Evolutionary conservation across 2,888 invertebrate genomes (phyloP).

Genomic region (Eupithecia centaureata): DNA sequence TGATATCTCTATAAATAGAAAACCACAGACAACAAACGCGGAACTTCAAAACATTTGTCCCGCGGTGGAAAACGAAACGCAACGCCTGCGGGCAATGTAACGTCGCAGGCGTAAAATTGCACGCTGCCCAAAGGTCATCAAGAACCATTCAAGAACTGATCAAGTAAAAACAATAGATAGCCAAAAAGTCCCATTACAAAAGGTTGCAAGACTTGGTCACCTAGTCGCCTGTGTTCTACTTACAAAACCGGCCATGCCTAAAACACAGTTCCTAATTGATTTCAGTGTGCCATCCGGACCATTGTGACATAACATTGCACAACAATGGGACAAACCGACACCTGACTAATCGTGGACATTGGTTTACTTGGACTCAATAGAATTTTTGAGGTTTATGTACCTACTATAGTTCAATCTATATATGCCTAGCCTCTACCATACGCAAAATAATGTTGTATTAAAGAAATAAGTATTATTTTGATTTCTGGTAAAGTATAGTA

Average conservation of each 20-base stretch:
- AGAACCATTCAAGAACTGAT: not conserved
- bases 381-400: not conserved
- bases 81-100: too few species aligned
- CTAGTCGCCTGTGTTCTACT: constrained; percentile 21
- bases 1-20: too few species aligned
- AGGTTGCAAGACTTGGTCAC: constrained; percentile 36
- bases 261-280: constrained; percentile 42
- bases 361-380: not conserved
- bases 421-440: too few species aligned
- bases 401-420: too few species aligned
- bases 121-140: too few species aligned
- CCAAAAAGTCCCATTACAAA: constrained; percentile 13
- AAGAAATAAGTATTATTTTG: too few species aligned
- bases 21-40: too few species aligned
- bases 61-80: too few species aligned
- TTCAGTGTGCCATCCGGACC: constrained; percentile 34
- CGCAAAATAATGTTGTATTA: too few species aligned
- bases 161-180: not conserved
- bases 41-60: too few species aligned
- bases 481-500: too few species aligned
- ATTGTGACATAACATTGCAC: constrained; percentile 31
- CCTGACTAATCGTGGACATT: constrained; percentile 15
- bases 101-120: too few species aligned
- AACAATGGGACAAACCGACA: constrained; percentile 32
- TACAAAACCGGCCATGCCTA: constrained; percentile 30